Base-by-base conservation (phyloP, 2,797 vertebrate genomes). In the Anniella stebbinsi region DNA sequence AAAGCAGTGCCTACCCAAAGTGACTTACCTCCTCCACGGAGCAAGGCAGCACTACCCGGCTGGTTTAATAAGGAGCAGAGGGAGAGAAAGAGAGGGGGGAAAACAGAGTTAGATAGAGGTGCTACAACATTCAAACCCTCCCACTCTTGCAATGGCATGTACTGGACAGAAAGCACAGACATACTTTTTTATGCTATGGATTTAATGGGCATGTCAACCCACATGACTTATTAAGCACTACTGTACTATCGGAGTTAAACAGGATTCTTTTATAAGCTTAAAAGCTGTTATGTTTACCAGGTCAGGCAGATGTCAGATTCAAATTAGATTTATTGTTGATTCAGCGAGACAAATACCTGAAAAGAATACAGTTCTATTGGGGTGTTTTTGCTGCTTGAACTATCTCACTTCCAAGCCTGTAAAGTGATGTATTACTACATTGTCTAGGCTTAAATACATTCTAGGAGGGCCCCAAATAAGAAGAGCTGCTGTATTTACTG, bases 21-120 rank as follows among this genome's bases (percentile, higher is more conserved):
- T 54, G 17, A 80, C 94, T 94, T 91, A 96, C 95, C 95, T 97
- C 96, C 91, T 97, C 96, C 94, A 97, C 92, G 1, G 95, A 95
- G 93, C 96, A 96, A 90, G 95, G 96, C 91, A 94, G 90, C 70
- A 95, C 87, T 88, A 95, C 96, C 84, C 95, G 95, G 80, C 93
- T 97, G 45, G 36, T 51, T 89, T 51, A 10, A 2, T 25, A 15
- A 48, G 38, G 51, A 18, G 36, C 72, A 12, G 8, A 12, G 8
- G 36, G 15, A 80, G 25, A 15, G 6, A n/a, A 5, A 57, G 25
- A 48, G 41, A 38, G 66, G 7, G 66, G 7, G 11, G n/a, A 67
- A 67, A 25, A 1, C 33, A 9, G 0, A 2, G 33, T 90, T 38
- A 86, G 86, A 21, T 2, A 17, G 73, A 69, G 30, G 7, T 2